Conservation (phyloP, 2,888 invertebrate species). For the Drosophila mulleri region DNA sequence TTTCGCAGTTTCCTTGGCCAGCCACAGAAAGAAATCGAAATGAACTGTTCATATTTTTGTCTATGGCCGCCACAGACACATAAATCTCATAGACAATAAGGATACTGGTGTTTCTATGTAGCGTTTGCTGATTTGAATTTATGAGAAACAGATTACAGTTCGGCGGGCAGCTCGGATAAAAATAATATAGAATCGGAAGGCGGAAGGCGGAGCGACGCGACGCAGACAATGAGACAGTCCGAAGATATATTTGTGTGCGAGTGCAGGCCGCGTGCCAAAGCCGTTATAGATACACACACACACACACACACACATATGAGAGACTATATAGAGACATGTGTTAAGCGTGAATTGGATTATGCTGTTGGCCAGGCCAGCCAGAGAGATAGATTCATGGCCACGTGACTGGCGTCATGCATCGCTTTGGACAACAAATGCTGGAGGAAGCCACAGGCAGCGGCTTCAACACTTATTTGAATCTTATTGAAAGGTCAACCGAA, state of each 20-base stretch:
- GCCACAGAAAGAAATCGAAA: slow-evolving; percentile 38
- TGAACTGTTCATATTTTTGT: slow-evolving; percentile 71
- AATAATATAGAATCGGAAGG: slow-evolving; percentile 15
- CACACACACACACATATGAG: background rate
- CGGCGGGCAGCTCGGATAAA: slow-evolving; percentile 37
- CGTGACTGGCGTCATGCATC: slow-evolving; percentile 47
- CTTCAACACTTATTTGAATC: slow-evolving; percentile 58
- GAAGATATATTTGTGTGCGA: slow-evolving; percentile 29
- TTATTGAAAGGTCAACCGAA: slow-evolving; percentile 82
- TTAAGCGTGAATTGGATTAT: slow-evolving; percentile 14
- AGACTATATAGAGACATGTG: background rate
- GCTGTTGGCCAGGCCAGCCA: background rate
- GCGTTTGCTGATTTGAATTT: slow-evolving; percentile 79
- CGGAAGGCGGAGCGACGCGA: slow-evolving; percentile 43
- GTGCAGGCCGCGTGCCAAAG: slow-evolving; percentile 56
- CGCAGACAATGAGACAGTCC: slow-evolving; percentile 28
- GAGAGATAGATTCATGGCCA: slow-evolving; percentile 25
- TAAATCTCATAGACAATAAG: slow-evolving; percentile 77
- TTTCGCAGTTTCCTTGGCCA: background rate
- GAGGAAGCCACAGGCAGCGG: slow-evolving; percentile 51
- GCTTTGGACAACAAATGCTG: slow-evolving; percentile 60
- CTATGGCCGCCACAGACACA: slow-evolving; percentile 74
- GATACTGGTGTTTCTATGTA: slow-evolving; percentile 34
- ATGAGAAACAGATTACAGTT: slow-evolving; percentile 82
- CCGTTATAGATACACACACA: slow-evolving; percentile 30